Conservation (phyloP, 2,113 vertebrate genomes). For the Microtus pennsylvanicus region DNA sequence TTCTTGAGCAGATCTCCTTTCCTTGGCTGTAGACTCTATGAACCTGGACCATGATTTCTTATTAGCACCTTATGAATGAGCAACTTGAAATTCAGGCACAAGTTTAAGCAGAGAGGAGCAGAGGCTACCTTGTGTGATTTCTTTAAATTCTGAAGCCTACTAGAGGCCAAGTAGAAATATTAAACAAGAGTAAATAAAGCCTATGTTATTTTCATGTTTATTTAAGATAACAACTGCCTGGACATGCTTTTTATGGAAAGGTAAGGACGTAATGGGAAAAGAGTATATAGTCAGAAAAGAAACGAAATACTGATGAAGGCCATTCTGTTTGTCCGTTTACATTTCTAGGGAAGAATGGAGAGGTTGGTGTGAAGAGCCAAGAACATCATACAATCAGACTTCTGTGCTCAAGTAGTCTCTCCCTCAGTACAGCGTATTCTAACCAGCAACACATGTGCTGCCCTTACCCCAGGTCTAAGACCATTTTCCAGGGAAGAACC, state of each 20-base stretch:
- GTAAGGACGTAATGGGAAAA: background rate
- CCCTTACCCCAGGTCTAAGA: background rate
- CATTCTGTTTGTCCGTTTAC: background rate
- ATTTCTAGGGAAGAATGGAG: background rate
- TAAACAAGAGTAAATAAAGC: background rate
- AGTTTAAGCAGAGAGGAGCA: background rate
- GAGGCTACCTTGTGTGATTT: background rate
- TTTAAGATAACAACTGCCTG: background rate
- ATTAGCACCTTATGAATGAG: background rate
- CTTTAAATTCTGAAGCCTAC: background rate
- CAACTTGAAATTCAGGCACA: background rate
- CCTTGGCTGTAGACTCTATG: accelerated
- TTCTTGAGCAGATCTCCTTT: background rate
- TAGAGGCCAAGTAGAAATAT: background rate
- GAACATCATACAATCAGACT: background rate
- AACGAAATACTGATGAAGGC: background rate
- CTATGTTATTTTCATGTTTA: background rate
- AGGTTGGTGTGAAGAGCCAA: background rate
- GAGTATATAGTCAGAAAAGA: background rate
- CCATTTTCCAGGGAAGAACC: background rate
- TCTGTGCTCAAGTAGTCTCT: background rate
- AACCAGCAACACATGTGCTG: background rate
- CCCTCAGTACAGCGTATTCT: background rate
- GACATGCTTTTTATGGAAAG: background rate
- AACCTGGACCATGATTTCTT: background rate